phyloP scores from a whole-genome alignment of 2,113 vertebrate genomes.

The Ophiodon elongatus region DNA sequence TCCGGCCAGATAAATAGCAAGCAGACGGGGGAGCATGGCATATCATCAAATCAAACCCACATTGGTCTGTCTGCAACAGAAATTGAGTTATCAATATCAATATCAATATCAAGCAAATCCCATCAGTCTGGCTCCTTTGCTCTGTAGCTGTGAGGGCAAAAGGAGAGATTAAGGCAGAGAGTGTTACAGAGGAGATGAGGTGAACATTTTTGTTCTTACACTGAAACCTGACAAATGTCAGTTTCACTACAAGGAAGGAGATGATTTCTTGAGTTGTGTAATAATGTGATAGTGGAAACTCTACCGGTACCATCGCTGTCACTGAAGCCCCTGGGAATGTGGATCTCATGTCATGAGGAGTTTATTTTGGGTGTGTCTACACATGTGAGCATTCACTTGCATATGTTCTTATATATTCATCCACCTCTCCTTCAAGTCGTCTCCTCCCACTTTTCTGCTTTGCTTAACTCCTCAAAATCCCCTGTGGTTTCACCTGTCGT shows the following conservation, averaged over 20 bases:
- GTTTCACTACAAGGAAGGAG: constrained; percentile 36
- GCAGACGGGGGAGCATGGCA: constrained; percentile 21
- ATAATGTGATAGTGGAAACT: constrained; percentile 31
- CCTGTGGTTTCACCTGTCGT: constrained; percentile 41
- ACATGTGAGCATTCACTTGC: constrained; percentile 36
- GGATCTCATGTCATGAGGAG: constrained; percentile 38
- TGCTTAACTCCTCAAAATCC: constrained; percentile 42
- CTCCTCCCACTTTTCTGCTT: constrained; percentile 30
- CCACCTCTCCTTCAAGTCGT: constrained; percentile 24
- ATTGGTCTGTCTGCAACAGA: constrained; percentile 36
- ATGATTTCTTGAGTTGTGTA: constrained; percentile 36
- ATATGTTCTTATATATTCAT: constrained; percentile 11
- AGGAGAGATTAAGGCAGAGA: constrained; percentile 4
- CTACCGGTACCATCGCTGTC: constrained; percentile 20
- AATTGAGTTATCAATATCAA: constrained; percentile 68
- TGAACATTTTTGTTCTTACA: constrained; percentile 44
- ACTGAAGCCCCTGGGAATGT: constrained; percentile 46
- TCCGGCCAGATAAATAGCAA: constrained; percentile 11
- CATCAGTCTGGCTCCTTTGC: constrained; percentile 45
- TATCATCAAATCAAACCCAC: constrained; percentile 50
- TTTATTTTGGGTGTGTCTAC: constrained; percentile 53
- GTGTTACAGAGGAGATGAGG: constrained; percentile 37
- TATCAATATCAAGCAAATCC: constrained; percentile 51
- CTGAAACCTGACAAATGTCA: constrained; percentile 62
- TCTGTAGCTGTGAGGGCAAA: constrained; percentile 27